Percentiles rank a stretch among this genome's conserved stretches.
phyloP scores from a whole-genome alignment of 30 jellyfish, hydroid and myxozoan species.

The Mastigias papua region DNA sequence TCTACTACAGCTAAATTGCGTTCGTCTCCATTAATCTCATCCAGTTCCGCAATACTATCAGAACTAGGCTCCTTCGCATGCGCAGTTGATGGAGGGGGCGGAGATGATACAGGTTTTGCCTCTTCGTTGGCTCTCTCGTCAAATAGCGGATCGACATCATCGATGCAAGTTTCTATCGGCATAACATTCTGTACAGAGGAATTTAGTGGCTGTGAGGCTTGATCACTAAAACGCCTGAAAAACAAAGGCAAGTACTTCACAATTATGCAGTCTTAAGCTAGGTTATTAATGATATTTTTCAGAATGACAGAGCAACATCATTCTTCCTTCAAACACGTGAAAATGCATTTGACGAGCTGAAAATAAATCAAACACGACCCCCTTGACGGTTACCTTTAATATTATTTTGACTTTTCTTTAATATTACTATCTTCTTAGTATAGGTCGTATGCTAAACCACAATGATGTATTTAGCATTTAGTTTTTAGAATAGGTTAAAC shows the following conservation, averaged over 20 bases:
- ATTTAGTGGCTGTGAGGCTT: conserved; percentile 5
- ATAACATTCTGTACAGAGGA: conserved; percentile 9
- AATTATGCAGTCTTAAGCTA: background rate
- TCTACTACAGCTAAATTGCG: background rate
- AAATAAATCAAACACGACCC: too few species aligned
- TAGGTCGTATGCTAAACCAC: too few species aligned
- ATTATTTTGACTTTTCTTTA: too few species aligned
- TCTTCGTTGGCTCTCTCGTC: background rate
- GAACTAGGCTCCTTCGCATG: conserved; percentile 89
- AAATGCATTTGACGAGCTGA: too few species aligned
- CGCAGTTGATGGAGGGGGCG: background rate
- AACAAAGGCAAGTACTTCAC: background rate
- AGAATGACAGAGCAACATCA: too few species aligned
- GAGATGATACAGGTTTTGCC: background rate
- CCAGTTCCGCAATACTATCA: conserved; percentile 72
- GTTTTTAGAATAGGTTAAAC: too few species aligned
- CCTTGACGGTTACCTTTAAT: too few species aligned
- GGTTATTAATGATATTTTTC: too few species aligned
- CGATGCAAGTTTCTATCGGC: conserved; percentile 53
- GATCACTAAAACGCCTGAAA: background rate
- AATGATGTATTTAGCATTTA: too few species aligned
- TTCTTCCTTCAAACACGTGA: too few species aligned
- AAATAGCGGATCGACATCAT: conserved; percentile 43
- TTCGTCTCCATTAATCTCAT: conserved; percentile 27
- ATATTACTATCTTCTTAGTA: too few species aligned